phyloP scores from a whole-genome alignment of 2,113 vertebrate species.

The Scartelaos histophorus region DNA sequence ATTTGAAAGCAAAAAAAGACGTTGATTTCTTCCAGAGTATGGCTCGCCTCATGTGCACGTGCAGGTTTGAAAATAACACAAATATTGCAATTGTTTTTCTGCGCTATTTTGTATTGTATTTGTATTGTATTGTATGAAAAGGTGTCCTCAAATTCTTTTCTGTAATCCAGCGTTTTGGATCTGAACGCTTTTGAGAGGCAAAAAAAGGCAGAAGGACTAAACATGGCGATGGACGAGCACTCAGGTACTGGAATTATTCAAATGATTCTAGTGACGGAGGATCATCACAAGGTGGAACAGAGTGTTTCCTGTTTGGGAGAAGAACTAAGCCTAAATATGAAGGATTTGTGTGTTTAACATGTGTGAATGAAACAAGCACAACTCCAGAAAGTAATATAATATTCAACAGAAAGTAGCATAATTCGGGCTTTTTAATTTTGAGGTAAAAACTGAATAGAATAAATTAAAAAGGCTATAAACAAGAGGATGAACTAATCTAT shows the following conservation, averaged over 20 bases:
- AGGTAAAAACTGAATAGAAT: too few relatives aligned
- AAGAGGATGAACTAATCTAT: too few relatives aligned
- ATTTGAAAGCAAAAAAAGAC: constrained; percentile 89
- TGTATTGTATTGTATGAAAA: constrained; percentile 11
- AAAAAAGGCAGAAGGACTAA: constrained; percentile 96
- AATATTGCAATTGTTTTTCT: background rate
- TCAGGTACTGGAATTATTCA: constrained; percentile 80
- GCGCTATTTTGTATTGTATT: constrained; percentile 15
- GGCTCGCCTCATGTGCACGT: constrained; percentile 90
- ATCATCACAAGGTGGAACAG: too few relatives aligned
- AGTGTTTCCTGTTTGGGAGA: too few relatives aligned
- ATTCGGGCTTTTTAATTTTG: too few relatives aligned
- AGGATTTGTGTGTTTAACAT: too few relatives aligned
- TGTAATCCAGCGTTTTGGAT: constrained; percentile 85
- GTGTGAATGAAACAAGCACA: too few relatives aligned
- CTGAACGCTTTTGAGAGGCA: constrained; percentile 95
- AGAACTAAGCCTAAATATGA: too few relatives aligned
- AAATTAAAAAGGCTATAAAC: too few relatives aligned
- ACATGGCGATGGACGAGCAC: constrained; percentile 89
- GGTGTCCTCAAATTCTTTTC: constrained; percentile 8
- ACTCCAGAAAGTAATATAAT: too few relatives aligned
- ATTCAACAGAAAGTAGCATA: too few relatives aligned
- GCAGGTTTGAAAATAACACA: constrained; percentile 79
- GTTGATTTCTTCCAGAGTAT: constrained; percentile 94
- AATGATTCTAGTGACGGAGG: too few relatives aligned